phyloP scores from a whole-genome alignment of 1,140 invertebrate species.

The Lepidurus apus region DNA sequence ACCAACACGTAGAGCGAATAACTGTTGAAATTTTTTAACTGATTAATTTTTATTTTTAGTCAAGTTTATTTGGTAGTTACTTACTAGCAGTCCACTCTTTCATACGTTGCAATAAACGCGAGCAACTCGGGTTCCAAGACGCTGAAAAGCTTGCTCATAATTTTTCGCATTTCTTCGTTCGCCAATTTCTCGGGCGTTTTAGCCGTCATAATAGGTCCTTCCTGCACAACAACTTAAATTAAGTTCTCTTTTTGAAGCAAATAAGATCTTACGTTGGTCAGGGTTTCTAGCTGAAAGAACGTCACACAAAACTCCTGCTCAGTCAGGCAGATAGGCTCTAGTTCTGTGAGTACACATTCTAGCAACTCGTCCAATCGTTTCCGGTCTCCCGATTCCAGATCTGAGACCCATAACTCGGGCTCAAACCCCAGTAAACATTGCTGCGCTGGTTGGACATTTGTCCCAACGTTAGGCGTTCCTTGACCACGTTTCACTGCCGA shows the following conservation, averaged over 20 bases:
- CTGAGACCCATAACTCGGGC: conserved; percentile 48
- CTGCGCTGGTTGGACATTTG: conserved; percentile 34
- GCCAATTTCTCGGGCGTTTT: conserved; percentile 37
- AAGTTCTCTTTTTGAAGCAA: neutral
- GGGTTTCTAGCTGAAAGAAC: conserved; percentile 82
- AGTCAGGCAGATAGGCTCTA: conserved; percentile 85
- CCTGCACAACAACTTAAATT: conserved; percentile 45
- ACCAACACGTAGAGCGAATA: conserved; percentile 79
- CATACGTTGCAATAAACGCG: conserved; percentile 75
- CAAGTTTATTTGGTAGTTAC: conserved; percentile 42
- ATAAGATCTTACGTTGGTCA: conserved; percentile 30
- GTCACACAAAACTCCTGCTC: conserved; percentile 93
- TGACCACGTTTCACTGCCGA: neutral
- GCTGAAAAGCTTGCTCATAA: conserved; percentile 83
- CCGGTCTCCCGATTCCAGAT: conserved; percentile 52
- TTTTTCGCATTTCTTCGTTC: conserved; percentile 63
- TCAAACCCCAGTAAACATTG: conserved; percentile 56
- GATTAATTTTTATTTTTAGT: conserved; percentile 22
- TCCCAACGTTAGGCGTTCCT: conserved; percentile 1
- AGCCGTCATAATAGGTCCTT: conserved; percentile 39
- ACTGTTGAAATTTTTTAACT: conserved; percentile 18
- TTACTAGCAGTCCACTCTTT: conserved; percentile 82
- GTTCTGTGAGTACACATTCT: conserved; percentile 74
- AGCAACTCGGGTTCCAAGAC: conserved; percentile 78
- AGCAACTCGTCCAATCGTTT: conserved; percentile 63